A percentile compares a stretch with the other conserved stretches of the same genome.
Conservation (phyloP, 1,140 invertebrate species). For the Apis dorsata region DNA sequence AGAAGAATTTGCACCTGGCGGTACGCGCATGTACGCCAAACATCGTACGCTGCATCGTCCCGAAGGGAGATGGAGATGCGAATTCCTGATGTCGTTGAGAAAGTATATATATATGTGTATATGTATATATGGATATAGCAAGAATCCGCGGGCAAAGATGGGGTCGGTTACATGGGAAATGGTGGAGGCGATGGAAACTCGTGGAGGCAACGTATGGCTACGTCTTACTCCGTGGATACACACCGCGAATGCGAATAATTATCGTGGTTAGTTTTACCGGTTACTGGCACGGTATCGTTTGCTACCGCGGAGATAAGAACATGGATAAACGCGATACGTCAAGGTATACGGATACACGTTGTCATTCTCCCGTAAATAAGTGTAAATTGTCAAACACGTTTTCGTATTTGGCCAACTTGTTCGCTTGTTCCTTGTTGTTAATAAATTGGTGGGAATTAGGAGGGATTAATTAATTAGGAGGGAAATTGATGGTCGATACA, state of each 20-base stretch:
- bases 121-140: neutral
- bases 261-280: conserved; percentile 55
- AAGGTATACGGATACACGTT: conserved; percentile 16
- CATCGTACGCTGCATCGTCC: conserved; percentile 39
- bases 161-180: conserved; percentile 48
- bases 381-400: conserved; percentile 17
- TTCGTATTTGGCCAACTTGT: neutral
- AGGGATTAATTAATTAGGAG: neutral
- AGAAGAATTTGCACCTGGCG: conserved; percentile 75
- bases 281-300: conserved; percentile 29
- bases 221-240: conserved; percentile 51
- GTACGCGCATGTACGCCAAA: conserved; percentile 56
- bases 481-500: neutral
- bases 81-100: conserved; percentile 54
- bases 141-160: neutral
- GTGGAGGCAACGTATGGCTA: conserved; percentile 32
- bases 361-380: neutral
- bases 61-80: conserved; percentile 30
- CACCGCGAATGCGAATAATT: conserved; percentile 58
- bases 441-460: neutral
- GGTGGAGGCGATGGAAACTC: conserved; percentile 55
- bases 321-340: conserved; percentile 2
- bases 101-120: conserved; percentile 15
- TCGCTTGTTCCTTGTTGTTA: conserved; percentile 1
- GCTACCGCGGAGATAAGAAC: conserved; percentile 44